phyloP scores from a whole-genome alignment of 30 jellyfish, hydroid and myxozoan species.

The Aurelia sp. region DNA sequence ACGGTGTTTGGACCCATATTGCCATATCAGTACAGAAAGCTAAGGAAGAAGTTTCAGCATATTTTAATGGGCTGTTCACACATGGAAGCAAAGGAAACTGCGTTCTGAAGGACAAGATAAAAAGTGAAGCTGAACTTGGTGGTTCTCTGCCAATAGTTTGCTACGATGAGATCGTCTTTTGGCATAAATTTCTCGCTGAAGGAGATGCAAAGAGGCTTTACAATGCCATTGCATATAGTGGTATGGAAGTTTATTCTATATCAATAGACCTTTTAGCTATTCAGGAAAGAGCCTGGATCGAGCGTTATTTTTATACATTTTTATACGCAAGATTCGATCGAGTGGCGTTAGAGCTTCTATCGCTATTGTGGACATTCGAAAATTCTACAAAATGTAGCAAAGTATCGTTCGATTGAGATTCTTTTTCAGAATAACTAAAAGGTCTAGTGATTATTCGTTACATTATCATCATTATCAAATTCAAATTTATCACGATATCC shows the following conservation, averaged over 20 bases:
- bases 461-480: too few species aligned
- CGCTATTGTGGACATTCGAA: too few species aligned
- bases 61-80: background rate
- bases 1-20: conserved; percentile 27
- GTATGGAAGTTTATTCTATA: conserved; percentile 1
- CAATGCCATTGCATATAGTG: conserved; percentile 28
- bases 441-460: too few species aligned
- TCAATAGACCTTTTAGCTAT: too few species aligned
- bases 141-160: conserved; percentile 38
- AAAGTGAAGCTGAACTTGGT: conserved; percentile 11
- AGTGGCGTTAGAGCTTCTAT: too few species aligned
- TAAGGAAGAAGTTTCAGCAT: background rate
- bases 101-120: background rate
- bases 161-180: conserved; percentile 26
- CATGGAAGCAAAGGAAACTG: background rate
- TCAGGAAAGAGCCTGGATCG: too few species aligned
- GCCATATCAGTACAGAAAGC: conserved; percentile 7
- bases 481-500: too few species aligned
- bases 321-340: too few species aligned
- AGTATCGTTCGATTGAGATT: too few species aligned
- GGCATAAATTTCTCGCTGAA: background rate
- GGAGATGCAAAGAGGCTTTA: background rate
- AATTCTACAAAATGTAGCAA: too few species aligned
- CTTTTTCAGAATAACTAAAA: too few species aligned
- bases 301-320: too few species aligned